phyloP scores from a whole-genome alignment of 2,797 vertebrate species.

The Nyctalus aviator region DNA sequence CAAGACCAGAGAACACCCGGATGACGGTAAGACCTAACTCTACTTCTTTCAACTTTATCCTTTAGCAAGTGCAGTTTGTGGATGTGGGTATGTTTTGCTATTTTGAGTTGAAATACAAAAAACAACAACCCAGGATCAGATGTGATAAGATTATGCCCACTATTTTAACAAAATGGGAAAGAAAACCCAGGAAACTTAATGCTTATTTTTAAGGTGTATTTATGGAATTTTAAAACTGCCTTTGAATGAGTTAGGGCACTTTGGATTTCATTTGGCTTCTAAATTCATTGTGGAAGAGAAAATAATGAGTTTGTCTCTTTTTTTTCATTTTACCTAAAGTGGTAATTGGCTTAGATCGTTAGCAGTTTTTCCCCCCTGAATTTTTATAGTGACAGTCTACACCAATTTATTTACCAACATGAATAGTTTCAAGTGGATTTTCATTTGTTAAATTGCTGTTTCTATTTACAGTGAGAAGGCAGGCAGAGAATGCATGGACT shows the following conservation, averaged over 20 bases:
- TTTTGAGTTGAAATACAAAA: background rate
- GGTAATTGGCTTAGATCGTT: background rate
- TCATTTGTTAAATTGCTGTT: background rate
- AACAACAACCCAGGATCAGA: background rate
- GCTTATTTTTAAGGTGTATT: background rate
- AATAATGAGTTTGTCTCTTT: background rate
- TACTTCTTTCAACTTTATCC: background rate
- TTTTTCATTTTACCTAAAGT: constrained; percentile 11
- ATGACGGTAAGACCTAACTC: constrained; percentile 93
- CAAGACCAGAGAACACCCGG: constrained; percentile 96
- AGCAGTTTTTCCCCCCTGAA: background rate
- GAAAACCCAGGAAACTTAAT: background rate
- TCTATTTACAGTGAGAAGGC: background rate
- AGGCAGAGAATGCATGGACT: background rate
- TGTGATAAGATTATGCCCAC: background rate
- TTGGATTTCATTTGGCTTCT: constrained; percentile 39
- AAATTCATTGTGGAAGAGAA: background rate
- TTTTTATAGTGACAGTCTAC: background rate
- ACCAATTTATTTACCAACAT: constrained; percentile 28
- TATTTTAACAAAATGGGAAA: background rate
- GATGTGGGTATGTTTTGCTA: background rate
- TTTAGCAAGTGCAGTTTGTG: background rate
- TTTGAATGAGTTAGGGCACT: background rate
- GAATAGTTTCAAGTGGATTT: constrained; percentile 44
- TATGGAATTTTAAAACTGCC: background rate